A percentile compares a stretch with the other conserved stretches of the same genome.
Evolutionary conservation across 2,888 invertebrate species (phyloP).

Genomic region (Pedicia rivosa): DNA sequence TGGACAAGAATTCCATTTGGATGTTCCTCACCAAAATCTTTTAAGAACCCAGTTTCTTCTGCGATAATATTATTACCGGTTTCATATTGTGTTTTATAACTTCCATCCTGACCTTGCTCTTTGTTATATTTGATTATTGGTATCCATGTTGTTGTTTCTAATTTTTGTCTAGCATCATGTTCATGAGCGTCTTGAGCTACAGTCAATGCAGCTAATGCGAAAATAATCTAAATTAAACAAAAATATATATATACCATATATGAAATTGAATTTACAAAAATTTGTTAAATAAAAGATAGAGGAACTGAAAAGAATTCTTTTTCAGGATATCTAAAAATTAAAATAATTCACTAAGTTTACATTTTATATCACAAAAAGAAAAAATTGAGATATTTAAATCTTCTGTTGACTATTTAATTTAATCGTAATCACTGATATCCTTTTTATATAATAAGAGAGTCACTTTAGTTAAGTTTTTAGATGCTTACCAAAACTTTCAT

Average conservation of each 20-base stretch:
- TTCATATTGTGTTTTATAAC: constrained; percentile 68
- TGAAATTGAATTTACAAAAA: no score
- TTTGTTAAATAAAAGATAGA: no score
- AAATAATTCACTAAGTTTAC: no score
- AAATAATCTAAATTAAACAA: constrained; percentile 8
- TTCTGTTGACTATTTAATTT: no score
- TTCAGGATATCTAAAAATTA: no score
- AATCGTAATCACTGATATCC: no score
- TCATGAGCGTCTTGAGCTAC: constrained; percentile 4
- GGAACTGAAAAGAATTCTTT: no score
- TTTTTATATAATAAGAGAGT: no score
- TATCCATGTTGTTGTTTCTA: constrained; percentile 51
- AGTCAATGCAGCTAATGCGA: constrained; percentile 6
- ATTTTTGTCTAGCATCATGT: neutral
- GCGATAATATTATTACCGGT: constrained; percentile 70
- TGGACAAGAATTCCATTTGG: constrained; percentile 54
- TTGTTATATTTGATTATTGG: constrained; percentile 70
- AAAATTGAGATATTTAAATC: no score
- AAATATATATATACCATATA: no score
- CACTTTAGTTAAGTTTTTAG: no score
- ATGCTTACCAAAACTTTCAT: constrained; percentile 35
- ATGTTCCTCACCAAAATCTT: constrained; percentile 43
- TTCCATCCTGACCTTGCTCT: constrained; percentile 68
- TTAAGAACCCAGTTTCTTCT: constrained; percentile 62
- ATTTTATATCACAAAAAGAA: no score